Conservation (phyloP, 2,888 invertebrate species). For the Lasius fuliginosus region DNA sequence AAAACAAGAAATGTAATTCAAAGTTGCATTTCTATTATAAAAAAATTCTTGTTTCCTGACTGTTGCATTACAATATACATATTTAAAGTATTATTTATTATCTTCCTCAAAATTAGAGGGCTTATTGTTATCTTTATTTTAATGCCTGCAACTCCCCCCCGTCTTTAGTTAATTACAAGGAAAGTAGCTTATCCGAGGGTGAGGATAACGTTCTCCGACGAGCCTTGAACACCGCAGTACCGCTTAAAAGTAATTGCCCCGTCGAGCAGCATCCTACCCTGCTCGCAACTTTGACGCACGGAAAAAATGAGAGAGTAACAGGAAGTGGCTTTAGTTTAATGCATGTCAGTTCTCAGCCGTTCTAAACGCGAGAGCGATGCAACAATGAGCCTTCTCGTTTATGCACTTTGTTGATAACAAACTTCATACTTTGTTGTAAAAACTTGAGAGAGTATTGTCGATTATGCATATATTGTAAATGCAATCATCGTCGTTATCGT, state of each 20-base stretch:
- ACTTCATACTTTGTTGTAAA: constrained; percentile 34
- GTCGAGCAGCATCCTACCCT: constrained; percentile 50
- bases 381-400: constrained; percentile 9
- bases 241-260: constrained; percentile 76
- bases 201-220: constrained; percentile 67
- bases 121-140: constrained; percentile 74
- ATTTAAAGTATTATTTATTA: constrained; percentile 34
- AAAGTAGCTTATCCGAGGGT: constrained; percentile 74
- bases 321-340: constrained; percentile 40
- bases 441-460: constrained; percentile 4
- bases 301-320: constrained; percentile 53
- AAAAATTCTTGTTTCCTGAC: not conserved
- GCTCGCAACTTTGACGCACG: constrained; percentile 50
- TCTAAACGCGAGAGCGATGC: constrained; percentile 40
- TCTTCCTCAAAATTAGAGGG: constrained; percentile 72
- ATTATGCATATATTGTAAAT: constrained; percentile 17
- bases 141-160: constrained; percentile 66
- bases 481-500: not conserved
- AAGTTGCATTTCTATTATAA: not conserved
- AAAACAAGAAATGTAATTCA: not conserved
- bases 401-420: constrained; percentile 35
- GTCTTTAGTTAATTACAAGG: constrained; percentile 78
- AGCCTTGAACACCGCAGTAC: constrained; percentile 71
- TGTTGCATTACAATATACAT: constrained; percentile 55
- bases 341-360: constrained; percentile 38